Evolutionary conservation across 2,113 vertebrate species (phyloP).

Genomic region (Cygnus buccinator): DNA sequence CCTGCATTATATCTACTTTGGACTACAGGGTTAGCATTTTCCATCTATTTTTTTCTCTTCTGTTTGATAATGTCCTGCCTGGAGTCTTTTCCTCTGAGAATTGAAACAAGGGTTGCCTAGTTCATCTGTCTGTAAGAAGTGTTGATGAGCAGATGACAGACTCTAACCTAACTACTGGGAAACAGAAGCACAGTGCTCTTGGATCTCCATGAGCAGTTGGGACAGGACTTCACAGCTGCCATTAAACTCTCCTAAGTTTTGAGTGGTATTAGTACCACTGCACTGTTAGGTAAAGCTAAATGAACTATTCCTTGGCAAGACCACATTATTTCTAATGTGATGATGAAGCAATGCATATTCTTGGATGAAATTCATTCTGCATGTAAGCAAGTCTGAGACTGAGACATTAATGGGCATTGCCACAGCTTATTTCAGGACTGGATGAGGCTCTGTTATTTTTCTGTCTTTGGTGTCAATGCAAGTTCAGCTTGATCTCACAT

Average conservation of each 20-base stretch:
- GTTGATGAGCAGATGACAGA: background rate
- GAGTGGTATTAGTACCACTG: background rate
- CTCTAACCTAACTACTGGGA: background rate
- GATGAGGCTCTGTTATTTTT: background rate
- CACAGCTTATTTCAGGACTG: background rate
- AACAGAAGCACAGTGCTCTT: background rate
- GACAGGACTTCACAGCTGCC: background rate
- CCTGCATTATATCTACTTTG: slow-evolving; percentile 12
- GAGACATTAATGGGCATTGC: background rate
- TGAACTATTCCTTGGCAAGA: background rate
- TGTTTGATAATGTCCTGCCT: background rate
- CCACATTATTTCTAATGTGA: background rate
- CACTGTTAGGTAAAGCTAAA: background rate
- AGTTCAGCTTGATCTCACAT: background rate
- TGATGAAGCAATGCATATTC: background rate
- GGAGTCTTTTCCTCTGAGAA: background rate
- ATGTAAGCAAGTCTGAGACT: background rate
- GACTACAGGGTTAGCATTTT: slow-evolving; percentile 22
- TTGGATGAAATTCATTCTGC: background rate
- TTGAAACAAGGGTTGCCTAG: background rate
- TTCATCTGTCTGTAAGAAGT: background rate
- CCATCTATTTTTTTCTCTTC: background rate
- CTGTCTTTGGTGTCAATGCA: background rate
- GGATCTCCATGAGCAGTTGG: background rate
- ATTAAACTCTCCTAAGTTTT: background rate